Conservation (phyloP, 1,140 invertebrate species). For the Radopholus similis region DNA sequence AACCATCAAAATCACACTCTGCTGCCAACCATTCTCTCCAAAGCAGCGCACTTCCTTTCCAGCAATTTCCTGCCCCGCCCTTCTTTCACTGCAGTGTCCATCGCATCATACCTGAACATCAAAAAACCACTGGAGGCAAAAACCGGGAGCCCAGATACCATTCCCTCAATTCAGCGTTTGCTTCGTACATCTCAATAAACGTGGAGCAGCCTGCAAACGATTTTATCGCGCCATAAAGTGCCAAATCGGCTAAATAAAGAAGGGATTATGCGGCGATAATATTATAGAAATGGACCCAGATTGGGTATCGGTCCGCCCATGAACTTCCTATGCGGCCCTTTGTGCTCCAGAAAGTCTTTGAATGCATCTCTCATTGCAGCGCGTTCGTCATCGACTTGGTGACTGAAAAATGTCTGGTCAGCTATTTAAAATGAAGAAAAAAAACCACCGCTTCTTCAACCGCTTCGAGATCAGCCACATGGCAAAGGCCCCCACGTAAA, state of each 20-base stretch:
- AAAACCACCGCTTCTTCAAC: conserved; percentile 73
- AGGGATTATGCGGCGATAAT: too few relatives aligned
- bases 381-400: conserved; percentile 69
- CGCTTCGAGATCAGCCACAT: conserved; percentile 89
- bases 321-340: conserved; percentile 72
- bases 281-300: conserved; percentile 75
- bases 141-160: conserved; percentile 32
- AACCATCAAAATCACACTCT: too few relatives aligned
- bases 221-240: conserved; percentile 84
- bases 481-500: conserved; percentile 85
- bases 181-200: conserved; percentile 74
- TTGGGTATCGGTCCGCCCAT: conserved; percentile 79
- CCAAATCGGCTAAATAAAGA: conserved; percentile 54
- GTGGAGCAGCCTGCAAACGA: conserved; percentile 91
- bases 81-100: conserved; percentile 35
- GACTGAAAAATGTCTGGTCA: neutral
- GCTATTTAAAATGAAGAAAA: conserved; percentile 6
- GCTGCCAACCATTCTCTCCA: neutral
- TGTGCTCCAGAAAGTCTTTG: conserved; percentile 68
- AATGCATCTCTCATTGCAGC: conserved; percentile 83
- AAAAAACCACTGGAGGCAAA: neutral
- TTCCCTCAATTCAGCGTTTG: conserved; percentile 31
- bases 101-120: conserved; percentile 18
- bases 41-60: conserved; percentile 23
- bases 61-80: conserved; percentile 24